Evolutionary conservation across 2,113 vertebrate species (phyloP).

Genomic region (Brienomyrus longianalis): DNA sequence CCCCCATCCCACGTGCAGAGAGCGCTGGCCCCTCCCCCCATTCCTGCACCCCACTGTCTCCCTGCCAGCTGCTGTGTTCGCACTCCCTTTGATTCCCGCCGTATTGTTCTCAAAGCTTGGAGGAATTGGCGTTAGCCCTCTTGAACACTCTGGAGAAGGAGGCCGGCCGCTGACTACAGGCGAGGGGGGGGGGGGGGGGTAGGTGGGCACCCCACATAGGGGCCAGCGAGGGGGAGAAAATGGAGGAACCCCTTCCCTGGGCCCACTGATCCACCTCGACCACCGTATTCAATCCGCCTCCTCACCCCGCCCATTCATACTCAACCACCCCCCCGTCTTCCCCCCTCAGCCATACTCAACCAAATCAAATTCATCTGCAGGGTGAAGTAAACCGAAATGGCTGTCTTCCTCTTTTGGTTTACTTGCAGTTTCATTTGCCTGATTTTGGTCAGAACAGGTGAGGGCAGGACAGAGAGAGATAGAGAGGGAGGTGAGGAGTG

Average conservation of each 20-base stretch:
- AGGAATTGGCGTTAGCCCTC: slow-evolving; percentile 47
- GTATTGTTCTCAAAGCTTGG: background rate
- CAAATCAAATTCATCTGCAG: background rate
- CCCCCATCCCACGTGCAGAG: background rate
- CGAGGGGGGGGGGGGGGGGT: background rate
- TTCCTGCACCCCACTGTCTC: background rate
- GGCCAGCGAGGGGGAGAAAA: background rate
- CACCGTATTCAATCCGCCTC: background rate
- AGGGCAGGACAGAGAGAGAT: background rate
- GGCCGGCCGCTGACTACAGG: slow-evolving; percentile 52
- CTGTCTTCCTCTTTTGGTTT: background rate
- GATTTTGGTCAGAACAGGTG: background rate
- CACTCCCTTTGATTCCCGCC: background rate
- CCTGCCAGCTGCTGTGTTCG: background rate
- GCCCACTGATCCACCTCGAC: background rate
- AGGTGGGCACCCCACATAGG: background rate
- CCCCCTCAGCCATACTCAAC: background rate
- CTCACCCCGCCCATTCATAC: background rate
- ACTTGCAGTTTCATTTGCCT: slow-evolving; percentile 4
- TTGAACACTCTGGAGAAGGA: slow-evolving; percentile 44
- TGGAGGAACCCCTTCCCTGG: background rate
- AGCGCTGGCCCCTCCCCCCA: background rate
- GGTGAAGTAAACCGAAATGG: background rate
- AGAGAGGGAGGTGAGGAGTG: background rate
- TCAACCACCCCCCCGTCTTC: background rate